Conservation (phyloP, 2,888 invertebrate genomes). For the Shargacucullia verbasci region DNA sequence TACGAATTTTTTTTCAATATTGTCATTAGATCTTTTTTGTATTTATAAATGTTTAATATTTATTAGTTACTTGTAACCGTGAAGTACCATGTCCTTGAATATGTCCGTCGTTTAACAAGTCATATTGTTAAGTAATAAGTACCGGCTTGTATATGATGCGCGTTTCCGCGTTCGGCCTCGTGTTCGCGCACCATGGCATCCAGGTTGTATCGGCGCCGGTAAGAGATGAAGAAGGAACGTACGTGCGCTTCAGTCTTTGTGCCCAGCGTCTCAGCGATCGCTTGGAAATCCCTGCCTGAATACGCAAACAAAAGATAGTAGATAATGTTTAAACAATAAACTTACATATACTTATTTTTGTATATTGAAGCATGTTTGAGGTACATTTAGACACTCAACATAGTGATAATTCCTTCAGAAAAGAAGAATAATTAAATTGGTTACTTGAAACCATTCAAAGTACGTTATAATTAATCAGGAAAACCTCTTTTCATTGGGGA, state of each 20-base stretch:
- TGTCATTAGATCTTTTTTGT: no score
- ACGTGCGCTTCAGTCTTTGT: constrained; percentile 98
- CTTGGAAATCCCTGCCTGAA: constrained; percentile 95
- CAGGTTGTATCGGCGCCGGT: constrained; percentile 96
- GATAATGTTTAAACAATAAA: neutral
- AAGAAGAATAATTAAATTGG: neutral
- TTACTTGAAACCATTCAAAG: constrained; percentile 2
- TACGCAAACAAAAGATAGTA: neutral
- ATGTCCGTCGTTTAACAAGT: no score
- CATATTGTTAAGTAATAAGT: constrained; percentile 24
- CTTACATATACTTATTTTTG: no score
- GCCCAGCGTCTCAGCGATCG: constrained; percentile 98
- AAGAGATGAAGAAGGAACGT: constrained; percentile 96
- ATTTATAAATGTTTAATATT: no score
- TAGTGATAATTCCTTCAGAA: neutral
- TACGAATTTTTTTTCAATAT: no score
- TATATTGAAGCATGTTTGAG: neutral
- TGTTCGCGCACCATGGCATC: constrained; percentile 96
- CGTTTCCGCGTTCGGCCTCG: constrained; percentile 92
- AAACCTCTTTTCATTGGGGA: neutral
- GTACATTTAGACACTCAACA: neutral
- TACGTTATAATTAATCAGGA: constrained; percentile 11
- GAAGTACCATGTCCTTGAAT: no score
- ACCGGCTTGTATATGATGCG: constrained; percentile 86
- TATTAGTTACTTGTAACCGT: no score